Percentiles rank a stretch among this genome's conserved stretches.
phyloP scores from a whole-genome alignment of 2,888 invertebrate species.

The Cryptocephalus primarius region DNA sequence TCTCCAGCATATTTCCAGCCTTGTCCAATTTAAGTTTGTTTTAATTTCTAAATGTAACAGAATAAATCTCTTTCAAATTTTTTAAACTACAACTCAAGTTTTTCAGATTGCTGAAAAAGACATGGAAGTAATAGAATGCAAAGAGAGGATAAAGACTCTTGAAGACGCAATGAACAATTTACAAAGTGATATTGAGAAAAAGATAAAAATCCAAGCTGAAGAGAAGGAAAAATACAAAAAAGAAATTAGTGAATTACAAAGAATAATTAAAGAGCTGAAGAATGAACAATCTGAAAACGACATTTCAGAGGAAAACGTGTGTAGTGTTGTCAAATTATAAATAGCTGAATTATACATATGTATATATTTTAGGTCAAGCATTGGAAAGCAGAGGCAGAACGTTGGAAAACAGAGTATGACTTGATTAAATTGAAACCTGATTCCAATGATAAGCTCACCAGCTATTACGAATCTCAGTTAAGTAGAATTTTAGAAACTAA shows the following conservation, averaged over 20 bases:
- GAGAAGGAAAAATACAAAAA: conserved; percentile 46
- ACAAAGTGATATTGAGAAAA: conserved; percentile 39
- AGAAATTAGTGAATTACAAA: conserved; percentile 15
- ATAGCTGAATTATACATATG: background rate
- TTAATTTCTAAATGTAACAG: no score
- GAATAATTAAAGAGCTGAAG: conserved; percentile 10
- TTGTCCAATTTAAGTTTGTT: no score
- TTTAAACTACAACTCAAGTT: background rate
- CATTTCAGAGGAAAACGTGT: conserved; percentile 16
- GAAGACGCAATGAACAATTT: conserved; percentile 54
- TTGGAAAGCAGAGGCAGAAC: conserved; percentile 56
- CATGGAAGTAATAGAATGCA: conserved; percentile 57
- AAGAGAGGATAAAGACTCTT: conserved; percentile 54
- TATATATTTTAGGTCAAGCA: conserved; percentile 14
- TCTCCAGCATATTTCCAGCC: no score
- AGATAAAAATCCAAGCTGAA: conserved; percentile 44
- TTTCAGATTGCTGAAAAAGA: conserved; percentile 64
- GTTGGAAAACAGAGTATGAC: conserved; percentile 65
- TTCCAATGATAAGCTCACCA: conserved; percentile 28
- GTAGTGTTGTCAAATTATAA: conserved; percentile 1
- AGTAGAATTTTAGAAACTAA: conserved; percentile 27
- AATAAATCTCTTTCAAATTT: no score
- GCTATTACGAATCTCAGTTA: conserved; percentile 32
- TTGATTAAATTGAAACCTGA: conserved; percentile 39
- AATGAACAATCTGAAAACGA: conserved; percentile 1